phyloP scores from a whole-genome alignment of 2,797 vertebrate genomes.

The Alosa sapidissima region DNA sequence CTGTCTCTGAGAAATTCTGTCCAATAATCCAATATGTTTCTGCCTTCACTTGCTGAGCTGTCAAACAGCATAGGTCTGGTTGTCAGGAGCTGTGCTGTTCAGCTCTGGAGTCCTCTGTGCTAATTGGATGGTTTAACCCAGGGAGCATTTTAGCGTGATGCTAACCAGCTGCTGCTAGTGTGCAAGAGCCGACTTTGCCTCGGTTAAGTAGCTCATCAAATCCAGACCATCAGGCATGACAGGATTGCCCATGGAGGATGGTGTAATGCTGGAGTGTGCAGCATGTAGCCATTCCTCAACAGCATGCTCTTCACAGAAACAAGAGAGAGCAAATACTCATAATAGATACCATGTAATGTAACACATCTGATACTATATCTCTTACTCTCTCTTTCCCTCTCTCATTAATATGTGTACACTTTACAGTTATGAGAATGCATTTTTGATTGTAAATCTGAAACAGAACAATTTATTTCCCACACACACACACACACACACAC shows the following conservation, averaged over 20 bases:
- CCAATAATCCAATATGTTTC: neutral
- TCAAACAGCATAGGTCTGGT: slow-evolving; percentile 1
- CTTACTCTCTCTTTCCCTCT: neutral
- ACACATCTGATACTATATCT: neutral
- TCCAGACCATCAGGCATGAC: slow-evolving; percentile 3
- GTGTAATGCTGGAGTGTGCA: neutral
- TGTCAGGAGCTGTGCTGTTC: neutral
- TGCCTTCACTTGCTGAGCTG: neutral
- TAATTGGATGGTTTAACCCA: slow-evolving; percentile 14
- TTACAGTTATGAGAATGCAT: neutral
- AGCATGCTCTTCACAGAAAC: neutral
- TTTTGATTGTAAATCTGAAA: neutral
- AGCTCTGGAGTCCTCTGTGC: neutral
- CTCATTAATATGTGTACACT: neutral
- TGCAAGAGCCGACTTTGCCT: neutral
- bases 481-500: neutral
- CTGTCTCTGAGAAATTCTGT: neutral
- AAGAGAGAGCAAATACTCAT: neutral
- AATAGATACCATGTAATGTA: neutral
- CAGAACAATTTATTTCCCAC: neutral
- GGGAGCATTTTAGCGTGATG: neutral
- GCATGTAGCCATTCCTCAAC: neutral
- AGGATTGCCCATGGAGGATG: neutral
- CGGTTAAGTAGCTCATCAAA: neutral
- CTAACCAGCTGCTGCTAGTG: slow-evolving; percentile 14